These are phyloP conservation scores for Empis stercorea DNA, from an alignment of 2,888 invertebrate genomes.

Conservation along the genomic window DNA sequence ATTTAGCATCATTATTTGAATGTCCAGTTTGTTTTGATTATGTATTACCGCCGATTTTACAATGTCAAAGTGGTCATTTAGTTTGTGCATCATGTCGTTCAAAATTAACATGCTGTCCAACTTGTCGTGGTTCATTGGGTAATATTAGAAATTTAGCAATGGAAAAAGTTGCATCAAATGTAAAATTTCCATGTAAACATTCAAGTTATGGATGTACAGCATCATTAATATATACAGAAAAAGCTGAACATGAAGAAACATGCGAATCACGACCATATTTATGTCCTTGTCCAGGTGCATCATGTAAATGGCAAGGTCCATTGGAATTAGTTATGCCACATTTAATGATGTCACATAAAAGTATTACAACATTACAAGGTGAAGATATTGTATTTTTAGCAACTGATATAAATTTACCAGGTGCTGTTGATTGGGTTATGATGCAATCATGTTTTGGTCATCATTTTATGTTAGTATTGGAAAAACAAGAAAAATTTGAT, in stretches of 20 bases:
- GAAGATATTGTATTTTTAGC: constrained; percentile 99
- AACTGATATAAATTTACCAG: constrained; percentile 97
- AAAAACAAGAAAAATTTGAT: constrained; percentile 96
- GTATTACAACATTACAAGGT: constrained; percentile 94
- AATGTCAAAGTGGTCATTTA: constrained; percentile 97
- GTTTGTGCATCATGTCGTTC: constrained; percentile 96
- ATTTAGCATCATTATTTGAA: constrained; percentile 82
- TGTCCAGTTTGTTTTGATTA: constrained; percentile 99
- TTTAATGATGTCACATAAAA: constrained; percentile 92
- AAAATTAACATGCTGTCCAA: constrained; percentile 94
- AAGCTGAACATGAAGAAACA: constrained; percentile 95
- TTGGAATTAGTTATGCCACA: constrained; percentile 98
- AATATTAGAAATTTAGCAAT: constrained; percentile 98
- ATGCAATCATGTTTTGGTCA: constrained; percentile 99
- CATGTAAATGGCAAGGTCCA: constrained; percentile 98
- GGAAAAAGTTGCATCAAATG: constrained; percentile 98
- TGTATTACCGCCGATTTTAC: constrained; percentile 95
- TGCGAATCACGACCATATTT: constrained; percentile 98
- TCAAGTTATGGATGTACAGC: constrained; percentile 88
- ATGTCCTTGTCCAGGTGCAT: constrained; percentile 98
- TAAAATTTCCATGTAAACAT: constrained; percentile 99
- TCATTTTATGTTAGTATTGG: constrained; percentile 98
- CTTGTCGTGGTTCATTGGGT: constrained; percentile 90
- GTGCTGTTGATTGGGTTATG: constrained; percentile 99
- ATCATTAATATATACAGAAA: constrained; percentile 90